Percentiles rank a stretch among this genome's conserved stretches.
These are phyloP conservation scores for Heterocephalus glaber DNA, from an alignment of 2,113 vertebrate species.

Conservation along the genomic window DNA sequence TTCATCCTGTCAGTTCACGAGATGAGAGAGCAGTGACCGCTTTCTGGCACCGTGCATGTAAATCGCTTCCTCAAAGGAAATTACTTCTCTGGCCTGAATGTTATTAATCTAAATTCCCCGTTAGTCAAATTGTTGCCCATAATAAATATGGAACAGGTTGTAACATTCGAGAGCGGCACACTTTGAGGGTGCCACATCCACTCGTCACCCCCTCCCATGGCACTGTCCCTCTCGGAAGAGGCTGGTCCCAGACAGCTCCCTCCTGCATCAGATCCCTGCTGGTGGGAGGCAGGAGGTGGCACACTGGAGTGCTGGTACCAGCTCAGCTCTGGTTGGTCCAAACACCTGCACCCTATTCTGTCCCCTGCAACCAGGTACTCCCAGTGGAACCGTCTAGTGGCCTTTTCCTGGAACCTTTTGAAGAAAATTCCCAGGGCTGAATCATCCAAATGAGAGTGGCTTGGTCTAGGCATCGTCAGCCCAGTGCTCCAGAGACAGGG, in stretches of 20 bases:
- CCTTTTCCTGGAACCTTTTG: neutral
- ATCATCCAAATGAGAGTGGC: neutral
- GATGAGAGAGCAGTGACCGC: constrained; percentile 89
- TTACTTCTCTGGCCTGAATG: constrained; percentile 95
- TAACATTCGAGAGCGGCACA: constrained; percentile 89
- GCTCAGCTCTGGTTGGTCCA: neutral
- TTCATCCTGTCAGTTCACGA: constrained; percentile 98
- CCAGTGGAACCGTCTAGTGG: neutral
- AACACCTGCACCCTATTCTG: neutral
- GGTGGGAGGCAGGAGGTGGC: neutral
- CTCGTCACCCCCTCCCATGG: constrained; percentile 74
- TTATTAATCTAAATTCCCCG: constrained; percentile 99
- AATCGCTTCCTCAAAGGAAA: constrained; percentile 99
- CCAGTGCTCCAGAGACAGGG: neutral
- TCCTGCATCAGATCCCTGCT: neutral
- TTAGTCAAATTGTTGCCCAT: constrained; percentile 96
- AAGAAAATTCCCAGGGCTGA: neutral
- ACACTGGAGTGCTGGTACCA: neutral
- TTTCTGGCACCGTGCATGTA: constrained; percentile 94
- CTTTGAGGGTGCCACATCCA: constrained; percentile 83
- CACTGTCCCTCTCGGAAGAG: neutral
- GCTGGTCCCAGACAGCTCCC: neutral
- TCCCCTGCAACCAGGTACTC: neutral
- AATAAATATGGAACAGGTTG: constrained; percentile 96
- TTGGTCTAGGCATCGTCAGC: neutral